A percentile compares a stretch with the other conserved stretches of the same genome.
Evolutionary conservation across 2,888 invertebrate species (phyloP).

Genomic region (Elmis aenea): DNA sequence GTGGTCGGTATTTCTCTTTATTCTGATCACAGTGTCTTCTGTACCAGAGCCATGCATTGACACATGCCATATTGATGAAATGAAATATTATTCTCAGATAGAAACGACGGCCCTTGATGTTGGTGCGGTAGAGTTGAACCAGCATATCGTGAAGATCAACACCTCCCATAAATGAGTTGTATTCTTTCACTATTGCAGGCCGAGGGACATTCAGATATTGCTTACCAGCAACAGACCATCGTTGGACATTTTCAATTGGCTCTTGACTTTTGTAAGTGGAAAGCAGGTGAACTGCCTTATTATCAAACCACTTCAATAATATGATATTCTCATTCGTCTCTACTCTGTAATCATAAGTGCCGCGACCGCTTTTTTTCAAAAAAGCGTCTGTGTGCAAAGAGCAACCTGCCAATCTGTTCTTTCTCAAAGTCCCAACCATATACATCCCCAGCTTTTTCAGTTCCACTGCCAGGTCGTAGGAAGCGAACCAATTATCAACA

Average conservation of each 20-base stretch:
- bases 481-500: conserved; percentile 9
- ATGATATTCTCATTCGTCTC: conserved; percentile 9
- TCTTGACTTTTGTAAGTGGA: conserved; percentile 15
- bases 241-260: conserved; percentile 7
- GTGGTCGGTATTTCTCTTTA: background rate
- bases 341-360: conserved; percentile 12
- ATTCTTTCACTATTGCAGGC: background rate
- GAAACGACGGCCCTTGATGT: background rate
- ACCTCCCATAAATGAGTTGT: background rate
- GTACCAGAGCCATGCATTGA: background rate
- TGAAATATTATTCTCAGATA: conserved; percentile 1
- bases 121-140: background rate
- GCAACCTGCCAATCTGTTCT: conserved; percentile 6
- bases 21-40: background rate
- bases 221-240: background rate
- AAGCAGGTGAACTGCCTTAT: conserved; percentile 14
- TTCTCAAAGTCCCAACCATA: conserved; percentile 5
- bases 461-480: background rate
- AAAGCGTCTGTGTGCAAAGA: conserved; percentile 3
- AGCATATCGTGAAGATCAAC: background rate
- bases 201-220: background rate
- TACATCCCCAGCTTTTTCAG: conserved; percentile 6
- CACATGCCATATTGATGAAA: background rate
- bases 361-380: conserved; percentile 16
- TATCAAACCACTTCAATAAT: conserved; percentile 18